These are phyloP conservation scores for Smittia aterrima DNA, from an alignment of 2,888 invertebrate genomes.

Conservation along the genomic window DNA sequence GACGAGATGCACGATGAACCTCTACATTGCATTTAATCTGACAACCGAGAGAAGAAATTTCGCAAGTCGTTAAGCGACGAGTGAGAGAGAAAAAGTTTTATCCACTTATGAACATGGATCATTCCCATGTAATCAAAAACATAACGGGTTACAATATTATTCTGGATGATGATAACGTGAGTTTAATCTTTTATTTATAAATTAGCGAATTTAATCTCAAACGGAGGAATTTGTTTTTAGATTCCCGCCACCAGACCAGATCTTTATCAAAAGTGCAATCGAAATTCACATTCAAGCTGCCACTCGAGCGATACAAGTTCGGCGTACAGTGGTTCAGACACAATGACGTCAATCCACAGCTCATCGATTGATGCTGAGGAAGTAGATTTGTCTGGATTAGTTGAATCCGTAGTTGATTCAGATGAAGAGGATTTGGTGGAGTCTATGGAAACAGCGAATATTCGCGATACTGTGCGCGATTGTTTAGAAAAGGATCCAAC, in stretches of 20 bases:
- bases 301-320: slow-evolving; percentile 93
- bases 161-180: slow-evolving; percentile 40
- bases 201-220: background rate
- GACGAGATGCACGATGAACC: background rate
- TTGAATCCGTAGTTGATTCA: slow-evolving; percentile 93
- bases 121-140: slow-evolving; percentile 37
- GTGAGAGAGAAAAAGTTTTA: background rate
- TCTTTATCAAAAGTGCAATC: slow-evolving; percentile 79
- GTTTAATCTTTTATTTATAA: background rate
- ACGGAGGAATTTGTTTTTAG: background rate
- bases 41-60: background rate
- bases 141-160: slow-evolving; percentile 30
- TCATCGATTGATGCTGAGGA: slow-evolving; percentile 79
- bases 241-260: slow-evolving; percentile 58
- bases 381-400: slow-evolving; percentile 88
- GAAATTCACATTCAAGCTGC: slow-evolving; percentile 76
- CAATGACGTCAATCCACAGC: slow-evolving; percentile 90
- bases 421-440: slow-evolving; percentile 93
- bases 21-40: background rate
- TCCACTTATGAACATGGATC: slow-evolving; percentile 33
- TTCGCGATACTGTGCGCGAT: slow-evolving; percentile 93
- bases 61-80: background rate
- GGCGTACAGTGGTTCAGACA: slow-evolving; percentile 94
- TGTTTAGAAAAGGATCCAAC: slow-evolving; percentile 96
- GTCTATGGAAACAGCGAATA: slow-evolving; percentile 64